These are phyloP conservation scores for Cremastinae sp. DNA, from an alignment of 2,888 invertebrate species.

Conservation along the genomic window DNA sequence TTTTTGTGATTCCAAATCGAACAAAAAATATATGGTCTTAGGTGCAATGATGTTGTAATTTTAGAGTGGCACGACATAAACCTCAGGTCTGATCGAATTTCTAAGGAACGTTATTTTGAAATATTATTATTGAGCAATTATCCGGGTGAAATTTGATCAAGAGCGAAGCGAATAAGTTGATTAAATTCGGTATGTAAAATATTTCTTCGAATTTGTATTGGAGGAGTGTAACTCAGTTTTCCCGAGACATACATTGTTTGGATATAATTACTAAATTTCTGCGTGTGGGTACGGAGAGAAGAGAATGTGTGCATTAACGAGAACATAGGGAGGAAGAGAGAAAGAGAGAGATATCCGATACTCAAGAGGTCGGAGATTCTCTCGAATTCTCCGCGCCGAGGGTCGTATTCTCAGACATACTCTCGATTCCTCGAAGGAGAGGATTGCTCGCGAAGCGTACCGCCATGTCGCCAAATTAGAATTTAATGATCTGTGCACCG, in stretches of 20 bases:
- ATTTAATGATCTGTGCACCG: constrained; percentile 47
- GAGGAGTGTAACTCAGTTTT: constrained; percentile 22
- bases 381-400: constrained; percentile 38
- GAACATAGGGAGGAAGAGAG: neutral
- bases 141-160: constrained; percentile 3
- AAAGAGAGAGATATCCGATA: neutral
- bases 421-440: constrained; percentile 37
- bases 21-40: no score
- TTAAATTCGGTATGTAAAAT: constrained; percentile 2
- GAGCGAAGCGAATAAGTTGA: constrained; percentile 14
- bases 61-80: neutral
- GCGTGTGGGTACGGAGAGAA: no score
- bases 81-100: neutral
- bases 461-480: constrained; percentile 53
- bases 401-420: constrained; percentile 50
- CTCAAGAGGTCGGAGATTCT: constrained; percentile 29
- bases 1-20: no score
- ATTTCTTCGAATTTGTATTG: constrained; percentile 14
- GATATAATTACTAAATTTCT: constrained; percentile 47
- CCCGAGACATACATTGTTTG: constrained; percentile 41
- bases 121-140: constrained; percentile 2
- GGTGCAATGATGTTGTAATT: no score
- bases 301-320: neutral
- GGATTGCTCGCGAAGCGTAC: constrained; percentile 14
- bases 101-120: neutral